Evolutionary conservation across 92 coral and sea anemone genomes (phyloP).

Genomic region (Palythoa heliodiscus): DNA sequence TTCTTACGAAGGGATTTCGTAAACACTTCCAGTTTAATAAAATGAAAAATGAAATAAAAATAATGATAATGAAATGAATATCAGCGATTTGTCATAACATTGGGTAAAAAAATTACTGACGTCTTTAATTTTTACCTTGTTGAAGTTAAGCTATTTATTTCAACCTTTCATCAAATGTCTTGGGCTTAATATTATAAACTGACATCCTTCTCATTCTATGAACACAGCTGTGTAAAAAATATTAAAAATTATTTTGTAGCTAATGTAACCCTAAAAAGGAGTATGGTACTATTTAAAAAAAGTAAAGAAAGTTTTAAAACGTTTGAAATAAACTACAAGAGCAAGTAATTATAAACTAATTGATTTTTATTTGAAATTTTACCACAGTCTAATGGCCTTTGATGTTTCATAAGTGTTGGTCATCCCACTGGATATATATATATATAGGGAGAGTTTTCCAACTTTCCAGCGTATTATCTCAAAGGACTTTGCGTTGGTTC

Average conservation of each 20-base stretch:
- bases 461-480: neutral
- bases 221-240: neutral
- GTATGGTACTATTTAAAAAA: neutral
- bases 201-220: neutral
- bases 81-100: too few relatives aligned
- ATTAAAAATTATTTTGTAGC: neutral
- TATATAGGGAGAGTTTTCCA: neutral
- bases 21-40: too few relatives aligned
- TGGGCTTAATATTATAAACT: neutral
- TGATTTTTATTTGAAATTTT: neutral
- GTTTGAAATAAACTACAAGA: neutral
- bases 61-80: too few relatives aligned
- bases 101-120: too few relatives aligned
- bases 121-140: too few relatives aligned
- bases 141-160: too few relatives aligned
- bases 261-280: neutral
- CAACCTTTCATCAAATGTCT: too few relatives aligned
- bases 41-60: too few relatives aligned
- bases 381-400: neutral
- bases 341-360: neutral
- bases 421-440: neutral
- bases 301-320: neutral
- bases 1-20: too few relatives aligned
- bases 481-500: neutral
- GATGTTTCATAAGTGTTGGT: neutral